Percentiles rank a stretch among this genome's conserved stretches.
Evolutionary conservation across 2,797 vertebrate genomes (phyloP).

Genomic region (Syngnathus acus): DNA sequence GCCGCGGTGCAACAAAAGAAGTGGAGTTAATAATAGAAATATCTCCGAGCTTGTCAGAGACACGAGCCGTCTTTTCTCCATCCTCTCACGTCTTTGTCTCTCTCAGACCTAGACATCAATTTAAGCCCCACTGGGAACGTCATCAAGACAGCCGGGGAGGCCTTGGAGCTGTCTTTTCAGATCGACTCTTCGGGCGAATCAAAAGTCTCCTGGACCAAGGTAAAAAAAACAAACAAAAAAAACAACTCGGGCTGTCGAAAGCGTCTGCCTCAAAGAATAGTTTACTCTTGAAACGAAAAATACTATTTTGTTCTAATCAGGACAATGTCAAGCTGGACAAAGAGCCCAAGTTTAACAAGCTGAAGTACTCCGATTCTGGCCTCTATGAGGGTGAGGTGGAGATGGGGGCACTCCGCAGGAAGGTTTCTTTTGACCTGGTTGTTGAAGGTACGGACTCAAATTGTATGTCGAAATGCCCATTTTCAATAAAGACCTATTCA

Average conservation of each 20-base stretch:
- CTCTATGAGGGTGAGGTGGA: constrained; percentile 80
- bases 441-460: constrained; percentile 80
- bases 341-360: constrained; percentile 68
- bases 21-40: constrained; percentile 39
- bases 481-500: not conserved
- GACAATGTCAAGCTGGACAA: constrained; percentile 57
- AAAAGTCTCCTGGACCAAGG: constrained; percentile 86
- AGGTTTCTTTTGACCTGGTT: constrained; percentile 74
- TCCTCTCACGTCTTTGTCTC: constrained; percentile 18
- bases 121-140: constrained; percentile 77
- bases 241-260: constrained; percentile 1
- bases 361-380: constrained; percentile 84
- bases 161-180: constrained; percentile 70
- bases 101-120: constrained; percentile 84
- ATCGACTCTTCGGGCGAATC: constrained; percentile 73
- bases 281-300: constrained; percentile 10
- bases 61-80: too few species aligned
- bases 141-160: constrained; percentile 71
- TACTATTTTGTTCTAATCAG: constrained; percentile 56
- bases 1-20: constrained; percentile 35
- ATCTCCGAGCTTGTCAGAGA: constrained; percentile 37
- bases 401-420: constrained; percentile 72
- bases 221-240: constrained; percentile 45
- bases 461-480: not conserved
- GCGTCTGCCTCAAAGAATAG: not conserved